These are phyloP conservation scores for Naja naja DNA, from an alignment of 2,113 vertebrate genomes.

Conservation along the genomic window DNA sequence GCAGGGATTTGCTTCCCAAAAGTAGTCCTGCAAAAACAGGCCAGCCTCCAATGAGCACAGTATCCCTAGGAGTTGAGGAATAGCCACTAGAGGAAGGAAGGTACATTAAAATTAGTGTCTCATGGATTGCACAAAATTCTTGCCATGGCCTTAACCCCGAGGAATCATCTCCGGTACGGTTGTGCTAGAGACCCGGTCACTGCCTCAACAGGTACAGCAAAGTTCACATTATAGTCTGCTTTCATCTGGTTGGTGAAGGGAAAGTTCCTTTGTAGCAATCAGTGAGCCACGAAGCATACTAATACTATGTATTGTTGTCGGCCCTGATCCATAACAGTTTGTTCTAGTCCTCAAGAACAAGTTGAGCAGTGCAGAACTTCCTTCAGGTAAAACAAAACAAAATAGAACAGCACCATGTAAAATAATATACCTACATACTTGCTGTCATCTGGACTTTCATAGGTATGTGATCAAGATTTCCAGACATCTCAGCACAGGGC, in stretches of 20 bases:
- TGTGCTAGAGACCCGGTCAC: background rate
- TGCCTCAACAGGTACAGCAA: background rate
- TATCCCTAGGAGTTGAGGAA: background rate
- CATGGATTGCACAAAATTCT: background rate
- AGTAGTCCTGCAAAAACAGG: background rate
- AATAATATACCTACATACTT: background rate
- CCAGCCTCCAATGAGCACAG: background rate
- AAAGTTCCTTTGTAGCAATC: background rate
- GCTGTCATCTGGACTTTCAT: background rate
- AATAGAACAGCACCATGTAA: background rate
- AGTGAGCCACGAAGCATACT: background rate
- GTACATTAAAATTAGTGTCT: background rate
- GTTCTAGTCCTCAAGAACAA: background rate
- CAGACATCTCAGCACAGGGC: background rate
- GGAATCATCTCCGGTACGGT: background rate
- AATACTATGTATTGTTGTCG: background rate
- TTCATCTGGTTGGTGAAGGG: background rate
- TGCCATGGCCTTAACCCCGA: background rate
- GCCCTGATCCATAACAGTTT: background rate
- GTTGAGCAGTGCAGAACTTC: background rate
- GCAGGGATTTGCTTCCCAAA: background rate
- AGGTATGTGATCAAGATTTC: background rate
- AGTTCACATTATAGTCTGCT: background rate
- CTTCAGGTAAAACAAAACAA: background rate
- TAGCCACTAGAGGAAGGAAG: background rate